Evolutionary conservation across 2,113 vertebrate genomes (phyloP).

Genomic region (Lipotes vexillifer): DNA sequence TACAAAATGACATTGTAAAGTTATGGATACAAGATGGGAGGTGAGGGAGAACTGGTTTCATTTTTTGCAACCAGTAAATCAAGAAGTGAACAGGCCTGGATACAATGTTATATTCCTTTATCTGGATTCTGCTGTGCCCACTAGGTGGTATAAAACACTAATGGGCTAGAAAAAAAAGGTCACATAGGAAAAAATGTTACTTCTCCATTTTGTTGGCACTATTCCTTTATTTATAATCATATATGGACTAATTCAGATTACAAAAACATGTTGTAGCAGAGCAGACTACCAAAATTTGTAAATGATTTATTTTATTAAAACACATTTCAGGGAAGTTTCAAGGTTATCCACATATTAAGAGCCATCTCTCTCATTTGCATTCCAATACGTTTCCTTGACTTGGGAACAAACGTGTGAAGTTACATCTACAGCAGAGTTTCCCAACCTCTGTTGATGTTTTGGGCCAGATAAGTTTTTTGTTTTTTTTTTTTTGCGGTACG

Average conservation of each 20-base stretch:
- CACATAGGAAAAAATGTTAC: not conserved
- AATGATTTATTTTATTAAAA: not conserved
- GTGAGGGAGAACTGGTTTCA: not conserved
- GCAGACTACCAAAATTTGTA: not conserved
- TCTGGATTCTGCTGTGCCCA: not conserved
- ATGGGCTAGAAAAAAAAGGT: not conserved
- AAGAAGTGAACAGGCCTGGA: not conserved
- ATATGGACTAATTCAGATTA: not conserved
- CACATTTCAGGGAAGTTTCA: not conserved
- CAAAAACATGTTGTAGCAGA: not conserved
- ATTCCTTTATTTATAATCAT: constrained; percentile 30
- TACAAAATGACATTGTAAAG: not conserved
- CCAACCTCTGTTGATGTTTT: not conserved
- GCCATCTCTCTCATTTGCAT: not conserved
- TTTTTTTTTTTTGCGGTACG: no score
- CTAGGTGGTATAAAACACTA: not conserved
- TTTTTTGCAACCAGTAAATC: not conserved
- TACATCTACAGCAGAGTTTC: not conserved
- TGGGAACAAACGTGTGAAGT: not conserved
- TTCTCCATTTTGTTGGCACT: not conserved
- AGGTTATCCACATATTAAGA: not conserved
- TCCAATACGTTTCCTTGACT: not conserved
- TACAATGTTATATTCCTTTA: not conserved
- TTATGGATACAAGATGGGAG: not conserved
- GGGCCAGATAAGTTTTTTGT: not conserved